Evolutionary conservation across 2,888 invertebrate genomes (phyloP).

Genomic region (Cephus pulcher): DNA sequence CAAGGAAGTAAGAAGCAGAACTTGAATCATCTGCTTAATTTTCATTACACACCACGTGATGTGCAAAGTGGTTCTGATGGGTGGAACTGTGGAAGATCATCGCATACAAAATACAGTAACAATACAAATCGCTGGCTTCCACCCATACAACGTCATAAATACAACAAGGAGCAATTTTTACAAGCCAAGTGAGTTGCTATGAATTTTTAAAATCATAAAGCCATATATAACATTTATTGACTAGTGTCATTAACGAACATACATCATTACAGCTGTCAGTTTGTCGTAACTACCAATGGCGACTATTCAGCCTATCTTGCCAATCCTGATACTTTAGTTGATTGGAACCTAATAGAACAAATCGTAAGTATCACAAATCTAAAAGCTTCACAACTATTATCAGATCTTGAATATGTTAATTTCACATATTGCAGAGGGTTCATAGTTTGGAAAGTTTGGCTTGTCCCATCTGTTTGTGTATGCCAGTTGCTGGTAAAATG

Average conservation of each 20-base stretch:
- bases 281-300: slow-evolving; percentile 86
- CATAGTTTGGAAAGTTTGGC: slow-evolving; percentile 76
- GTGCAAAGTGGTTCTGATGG: slow-evolving; percentile 62
- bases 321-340: slow-evolving; percentile 90
- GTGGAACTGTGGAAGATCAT: slow-evolving; percentile 51
- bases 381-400: slow-evolving; percentile 65
- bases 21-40: slow-evolving; percentile 93
- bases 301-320: slow-evolving; percentile 82
- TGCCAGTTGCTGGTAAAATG: slow-evolving; percentile 89
- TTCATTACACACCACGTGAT: slow-evolving; percentile 82
- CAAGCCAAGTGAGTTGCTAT: slow-evolving; percentile 83
- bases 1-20: slow-evolving; percentile 92
- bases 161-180: slow-evolving; percentile 93
- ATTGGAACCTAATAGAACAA: slow-evolving; percentile 94
- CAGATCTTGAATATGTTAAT: neutral
- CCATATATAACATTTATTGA: neutral
- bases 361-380: slow-evolving; percentile 87
- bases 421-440: slow-evolving; percentile 68
- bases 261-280: slow-evolving; percentile 83
- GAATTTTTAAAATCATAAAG: neutral
- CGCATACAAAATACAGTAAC: slow-evolving; percentile 40
- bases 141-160: slow-evolving; percentile 74
- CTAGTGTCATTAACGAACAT: neutral
- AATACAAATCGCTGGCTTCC: slow-evolving; percentile 64
- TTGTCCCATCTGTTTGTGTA: slow-evolving; percentile 93